Evolutionary conservation across 1,140 invertebrate genomes (phyloP).

Genomic region (Maconellicoccus hirsutus): DNA sequence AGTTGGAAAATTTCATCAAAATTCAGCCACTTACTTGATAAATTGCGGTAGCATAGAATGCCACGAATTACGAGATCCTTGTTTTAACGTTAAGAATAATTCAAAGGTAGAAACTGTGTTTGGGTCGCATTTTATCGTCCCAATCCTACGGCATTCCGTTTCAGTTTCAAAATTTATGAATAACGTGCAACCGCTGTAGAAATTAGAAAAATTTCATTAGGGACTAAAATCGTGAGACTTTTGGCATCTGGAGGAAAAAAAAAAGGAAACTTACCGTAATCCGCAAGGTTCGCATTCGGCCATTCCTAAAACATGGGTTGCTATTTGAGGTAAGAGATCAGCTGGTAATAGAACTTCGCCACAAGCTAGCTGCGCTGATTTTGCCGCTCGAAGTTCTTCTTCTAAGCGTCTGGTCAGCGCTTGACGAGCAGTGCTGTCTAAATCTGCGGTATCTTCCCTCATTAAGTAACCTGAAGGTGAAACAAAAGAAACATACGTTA

Average conservation of each 20-base stretch:
- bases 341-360: constrained; percentile 69
- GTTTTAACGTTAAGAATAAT: constrained; percentile 67
- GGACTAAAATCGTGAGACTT: too few relatives aligned
- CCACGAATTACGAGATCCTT: constrained; percentile 62
- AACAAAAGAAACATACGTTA: neutral
- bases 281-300: constrained; percentile 77
- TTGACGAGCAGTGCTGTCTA: constrained; percentile 29
- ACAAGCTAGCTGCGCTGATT: constrained; percentile 59
- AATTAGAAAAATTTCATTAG: constrained; percentile 29
- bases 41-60: constrained; percentile 69
- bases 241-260: too few relatives aligned
- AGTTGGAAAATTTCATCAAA: neutral
- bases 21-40: constrained; percentile 56
- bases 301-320: constrained; percentile 59
- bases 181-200: constrained; percentile 53
- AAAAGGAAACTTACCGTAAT: constrained; percentile 38
- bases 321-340: constrained; percentile 59
- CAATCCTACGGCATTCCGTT: constrained; percentile 44
- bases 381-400: constrained; percentile 59
- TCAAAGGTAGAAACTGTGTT: constrained; percentile 75
- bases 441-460: constrained; percentile 27
- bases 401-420: constrained; percentile 57
- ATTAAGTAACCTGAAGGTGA: constrained; percentile 26
- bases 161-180: constrained; percentile 61
- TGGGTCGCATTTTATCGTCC: constrained; percentile 65